A percentile compares a stretch with the other conserved stretches of the same genome.
phyloP scores from a whole-genome alignment of 2,888 invertebrate species.

The Cryptosula pallasiana region DNA sequence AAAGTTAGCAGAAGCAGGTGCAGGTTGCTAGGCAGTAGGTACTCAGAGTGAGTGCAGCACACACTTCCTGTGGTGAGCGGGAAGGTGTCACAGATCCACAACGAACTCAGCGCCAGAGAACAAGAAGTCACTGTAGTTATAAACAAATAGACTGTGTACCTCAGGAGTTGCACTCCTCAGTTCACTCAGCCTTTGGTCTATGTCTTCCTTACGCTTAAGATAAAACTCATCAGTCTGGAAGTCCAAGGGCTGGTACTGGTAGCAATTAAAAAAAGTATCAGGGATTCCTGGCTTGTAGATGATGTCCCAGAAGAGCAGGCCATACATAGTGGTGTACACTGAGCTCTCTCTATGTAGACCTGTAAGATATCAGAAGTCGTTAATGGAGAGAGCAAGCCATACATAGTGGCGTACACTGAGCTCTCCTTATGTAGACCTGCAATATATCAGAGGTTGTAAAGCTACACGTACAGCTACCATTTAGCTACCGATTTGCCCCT shows the following conservation, averaged over 20 bases:
- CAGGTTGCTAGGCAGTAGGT: no score
- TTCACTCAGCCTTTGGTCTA: conserved; percentile 59
- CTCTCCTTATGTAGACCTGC: conserved; percentile 71
- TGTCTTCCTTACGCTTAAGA: conserved; percentile 59
- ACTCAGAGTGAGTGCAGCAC: no score
- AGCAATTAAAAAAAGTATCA: conserved; percentile 64
- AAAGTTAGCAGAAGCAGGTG: no score
- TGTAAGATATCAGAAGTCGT: conserved; percentile 46
- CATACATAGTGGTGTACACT: conserved; percentile 62
- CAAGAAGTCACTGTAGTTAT: no score
- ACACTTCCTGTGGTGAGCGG: no score
- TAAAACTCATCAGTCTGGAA: conserved; percentile 66
- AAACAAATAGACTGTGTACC: no score
- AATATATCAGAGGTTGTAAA: conserved; percentile 33
- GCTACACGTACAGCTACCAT: no score
- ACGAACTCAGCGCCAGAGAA: no score
- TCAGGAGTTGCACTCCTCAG: conserved; percentile 36
- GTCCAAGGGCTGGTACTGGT: conserved; percentile 70
- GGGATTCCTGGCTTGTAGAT: conserved; percentile 61
- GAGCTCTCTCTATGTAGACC: conserved; percentile 71
- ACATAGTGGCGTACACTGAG: conserved; percentile 61
- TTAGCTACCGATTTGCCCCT: no score
- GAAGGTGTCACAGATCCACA: no score
- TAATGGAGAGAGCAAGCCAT: conserved; percentile 64
- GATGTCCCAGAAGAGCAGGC: conserved; percentile 73